These are phyloP conservation scores for Piscicola geometra DNA, from an alignment of 2,888 invertebrate genomes.

Conservation along the genomic window DNA sequence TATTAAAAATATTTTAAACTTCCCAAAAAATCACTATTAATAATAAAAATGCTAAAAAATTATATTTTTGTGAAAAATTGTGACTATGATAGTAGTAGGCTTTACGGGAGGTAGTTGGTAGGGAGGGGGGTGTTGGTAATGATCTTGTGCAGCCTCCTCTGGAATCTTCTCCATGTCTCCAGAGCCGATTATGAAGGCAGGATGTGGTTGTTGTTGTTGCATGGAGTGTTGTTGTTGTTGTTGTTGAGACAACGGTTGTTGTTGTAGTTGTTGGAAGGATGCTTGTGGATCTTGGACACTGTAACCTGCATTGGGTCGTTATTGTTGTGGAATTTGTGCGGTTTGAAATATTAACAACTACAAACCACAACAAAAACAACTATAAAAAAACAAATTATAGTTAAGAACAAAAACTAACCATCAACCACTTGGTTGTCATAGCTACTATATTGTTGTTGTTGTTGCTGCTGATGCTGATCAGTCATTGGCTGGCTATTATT, in stretches of 20 bases:
- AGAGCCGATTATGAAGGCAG: conserved; percentile 15
- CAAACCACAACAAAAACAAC: too few relatives aligned
- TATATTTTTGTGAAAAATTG: too few relatives aligned
- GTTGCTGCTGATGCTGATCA: too few relatives aligned
- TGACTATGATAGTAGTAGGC: too few relatives aligned
- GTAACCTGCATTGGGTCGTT: too few relatives aligned
- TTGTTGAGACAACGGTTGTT: not conserved
- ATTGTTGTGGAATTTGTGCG: too few relatives aligned
- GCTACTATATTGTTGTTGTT: conserved; percentile 2
- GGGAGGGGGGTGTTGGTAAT: not conserved
- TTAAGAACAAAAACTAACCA: too few relatives aligned
- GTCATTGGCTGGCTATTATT: not conserved
- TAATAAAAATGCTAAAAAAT: not conserved
- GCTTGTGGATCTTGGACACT: not conserved
- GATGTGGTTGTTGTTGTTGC: conserved; percentile 10
- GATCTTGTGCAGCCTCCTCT: conserved; percentile 1
- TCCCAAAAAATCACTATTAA: too few relatives aligned
- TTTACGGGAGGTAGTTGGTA: not conserved
- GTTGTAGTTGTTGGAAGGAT: conserved; percentile 15
- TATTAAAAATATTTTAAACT: too few relatives aligned
- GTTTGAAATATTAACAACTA: too few relatives aligned
- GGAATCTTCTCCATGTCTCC: conserved; percentile 10
- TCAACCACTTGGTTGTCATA: too few relatives aligned
- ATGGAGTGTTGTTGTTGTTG: not conserved
- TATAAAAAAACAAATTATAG: not conserved